These are phyloP conservation scores for Vannuccia rotundouncinata DNA, from an alignment of 2,888 invertebrate genomes.

Conservation along the genomic window DNA sequence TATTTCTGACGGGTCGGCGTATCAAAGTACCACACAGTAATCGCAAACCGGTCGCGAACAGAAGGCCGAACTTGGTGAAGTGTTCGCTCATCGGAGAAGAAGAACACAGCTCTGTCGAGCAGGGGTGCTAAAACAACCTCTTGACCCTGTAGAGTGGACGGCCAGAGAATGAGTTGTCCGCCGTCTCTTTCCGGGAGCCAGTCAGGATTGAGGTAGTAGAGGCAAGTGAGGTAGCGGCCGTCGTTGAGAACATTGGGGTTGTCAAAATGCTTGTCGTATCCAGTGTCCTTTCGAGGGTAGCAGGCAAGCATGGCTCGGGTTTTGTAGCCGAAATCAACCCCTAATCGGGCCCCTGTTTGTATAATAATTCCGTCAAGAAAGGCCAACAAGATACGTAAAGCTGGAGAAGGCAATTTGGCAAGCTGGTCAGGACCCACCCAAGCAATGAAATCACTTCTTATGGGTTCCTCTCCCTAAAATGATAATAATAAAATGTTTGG, in stretches of 20 bases:
- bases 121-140: neutral
- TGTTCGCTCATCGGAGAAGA: neutral
- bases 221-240: neutral
- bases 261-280: neutral
- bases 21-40: conserved; percentile 12
- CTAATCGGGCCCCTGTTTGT: neutral
- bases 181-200: neutral
- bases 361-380: neutral
- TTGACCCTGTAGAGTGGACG: neutral
- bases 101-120: conserved; percentile 2
- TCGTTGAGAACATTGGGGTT: conserved; percentile 3
- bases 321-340: neutral
- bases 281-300: neutral
- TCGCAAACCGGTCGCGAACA: neutral
- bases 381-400: neutral
- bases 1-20: neutral
- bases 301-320: neutral
- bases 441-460: neutral
- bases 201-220: conserved; percentile 9
- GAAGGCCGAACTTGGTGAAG: neutral
- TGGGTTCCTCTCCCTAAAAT: neutral
- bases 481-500: neutral
- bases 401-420: neutral
- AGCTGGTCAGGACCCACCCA: neutral
- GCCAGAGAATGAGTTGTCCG: neutral